Conservation (phyloP, 2,113 vertebrate species). For the Amazona vittata region DNA sequence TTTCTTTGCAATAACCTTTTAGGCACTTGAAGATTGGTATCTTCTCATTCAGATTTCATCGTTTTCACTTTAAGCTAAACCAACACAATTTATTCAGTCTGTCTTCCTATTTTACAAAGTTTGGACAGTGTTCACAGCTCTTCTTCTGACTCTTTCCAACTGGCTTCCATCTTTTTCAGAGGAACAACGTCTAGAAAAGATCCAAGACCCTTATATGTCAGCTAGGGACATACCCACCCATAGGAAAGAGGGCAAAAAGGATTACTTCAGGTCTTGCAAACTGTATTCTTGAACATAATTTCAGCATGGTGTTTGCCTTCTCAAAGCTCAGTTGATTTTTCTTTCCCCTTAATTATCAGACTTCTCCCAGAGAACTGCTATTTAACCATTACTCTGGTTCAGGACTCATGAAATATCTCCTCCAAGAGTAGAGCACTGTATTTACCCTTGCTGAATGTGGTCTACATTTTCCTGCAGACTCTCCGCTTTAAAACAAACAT, state of each 20-base stretch:
- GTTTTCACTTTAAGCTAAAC: background rate
- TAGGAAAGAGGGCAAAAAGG: background rate
- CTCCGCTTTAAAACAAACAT: background rate
- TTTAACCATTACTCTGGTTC: background rate
- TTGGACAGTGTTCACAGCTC: background rate
- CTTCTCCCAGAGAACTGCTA: background rate
- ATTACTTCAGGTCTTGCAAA: background rate
- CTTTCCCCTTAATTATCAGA: background rate
- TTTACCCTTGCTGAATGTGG: background rate
- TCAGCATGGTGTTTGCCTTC: background rate
- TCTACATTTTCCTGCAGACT: background rate
- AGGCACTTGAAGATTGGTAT: background rate
- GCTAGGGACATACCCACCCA: background rate
- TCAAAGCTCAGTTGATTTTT: background rate
- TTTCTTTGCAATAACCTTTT: background rate
- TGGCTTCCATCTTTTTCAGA: background rate
- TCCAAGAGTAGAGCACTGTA: background rate
- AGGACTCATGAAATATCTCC: background rate
- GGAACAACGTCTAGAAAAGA: background rate
- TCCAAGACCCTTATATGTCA: background rate
- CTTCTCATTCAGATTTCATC: background rate
- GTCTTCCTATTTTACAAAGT: background rate
- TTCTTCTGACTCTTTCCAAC: background rate
- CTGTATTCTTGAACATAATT: background rate
- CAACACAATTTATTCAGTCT: background rate